Base-by-base conservation (phyloP, 2,888 invertebrate genomes). In the Temnothorax unifasciatus region DNA sequence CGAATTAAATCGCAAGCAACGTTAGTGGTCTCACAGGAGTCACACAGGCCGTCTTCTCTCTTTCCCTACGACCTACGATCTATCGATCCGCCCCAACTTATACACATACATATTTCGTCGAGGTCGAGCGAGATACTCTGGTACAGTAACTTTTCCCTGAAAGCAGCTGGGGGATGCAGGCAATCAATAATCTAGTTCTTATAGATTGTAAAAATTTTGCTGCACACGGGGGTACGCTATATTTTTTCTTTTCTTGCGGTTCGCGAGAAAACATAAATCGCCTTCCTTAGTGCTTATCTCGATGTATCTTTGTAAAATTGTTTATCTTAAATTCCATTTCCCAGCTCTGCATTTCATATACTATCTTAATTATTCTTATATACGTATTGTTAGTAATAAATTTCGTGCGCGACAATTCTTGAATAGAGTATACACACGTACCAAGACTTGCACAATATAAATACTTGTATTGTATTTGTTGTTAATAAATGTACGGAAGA, bases 61-160 rank as follows among this genome's bases (percentile, higher is more conserved):
- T 61, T 73, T 81, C n/a, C 4, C 21, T 21, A 13, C 74, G 63
- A 34, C 34, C 52, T 50, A 59, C 34, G 34, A 34, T 29, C 29
- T 34, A 34, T 68, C 41, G 47, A 79, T 69, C 29, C 34, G 57
- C 44, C 41, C 44, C 41, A 34, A 34, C 34, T 29, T 29, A 29
- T 0, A 29, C 3, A 29, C 2, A 29, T 2, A 29, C 29, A 29
- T 29, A 29, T 29, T 29, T 29, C 29, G 29, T 29, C 29, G 29
- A 29, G 29, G 29, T 29, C 29, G 2, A 29, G 29, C 29, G 29
- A 29, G 29, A 29, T 29, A 29, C 29, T 29, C 29, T 29, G 29
- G 3, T 29, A 29, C 29, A 29, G 29, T 29, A 3, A 29, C 29
- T 29, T 29, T 29, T 29, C 29, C 29, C 29, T 3, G 29, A 29